Evolutionary conservation across 92 coral and sea anemone genomes (phyloP).

Genomic region (Porites evermanni): DNA sequence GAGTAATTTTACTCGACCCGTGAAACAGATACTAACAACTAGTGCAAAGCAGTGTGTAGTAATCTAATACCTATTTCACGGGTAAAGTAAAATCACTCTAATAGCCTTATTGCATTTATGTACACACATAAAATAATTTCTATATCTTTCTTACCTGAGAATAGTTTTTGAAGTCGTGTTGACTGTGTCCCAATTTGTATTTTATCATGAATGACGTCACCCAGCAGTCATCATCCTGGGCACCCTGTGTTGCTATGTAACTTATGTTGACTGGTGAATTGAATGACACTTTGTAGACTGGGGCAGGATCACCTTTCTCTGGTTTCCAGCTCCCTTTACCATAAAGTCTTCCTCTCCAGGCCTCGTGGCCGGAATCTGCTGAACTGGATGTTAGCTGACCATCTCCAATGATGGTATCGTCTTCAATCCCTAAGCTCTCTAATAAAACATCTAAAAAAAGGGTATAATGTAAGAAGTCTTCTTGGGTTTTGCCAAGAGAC

Average conservation of each 20-base stretch:
- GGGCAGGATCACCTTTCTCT: not conserved
- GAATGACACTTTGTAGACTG: slow-evolving; percentile 1
- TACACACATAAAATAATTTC: not conserved
- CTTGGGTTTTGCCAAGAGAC: too few relatives aligned
- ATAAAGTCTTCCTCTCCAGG: slow-evolving; percentile 38
- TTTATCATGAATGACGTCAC: slow-evolving; percentile 50
- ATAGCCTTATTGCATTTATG: too few relatives aligned
- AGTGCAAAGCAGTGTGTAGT: too few relatives aligned
- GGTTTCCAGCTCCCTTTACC: slow-evolving; percentile 25
- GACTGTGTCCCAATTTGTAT: not conserved
- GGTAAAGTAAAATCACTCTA: too few relatives aligned
- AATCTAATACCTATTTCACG: too few relatives aligned
- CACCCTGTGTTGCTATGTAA: slow-evolving; percentile 78
- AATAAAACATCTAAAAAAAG: not conserved
- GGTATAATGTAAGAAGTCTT: not conserved
- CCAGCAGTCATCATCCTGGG: slow-evolving; percentile 67
- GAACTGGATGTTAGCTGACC: slow-evolving; percentile 25
- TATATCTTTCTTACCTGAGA: slow-evolving; percentile 18
- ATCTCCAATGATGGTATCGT: slow-evolving; percentile 2
- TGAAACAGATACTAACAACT: too few relatives aligned
- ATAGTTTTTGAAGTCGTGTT: not conserved
- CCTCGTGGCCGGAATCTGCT: not conserved
- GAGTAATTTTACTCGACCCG: too few relatives aligned
- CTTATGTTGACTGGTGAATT: slow-evolving; percentile 39
- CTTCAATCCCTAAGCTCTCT: slow-evolving; percentile 17